phyloP scores from a whole-genome alignment of 1,140 invertebrate genomes.

The Procambarus virginalis region DNA sequence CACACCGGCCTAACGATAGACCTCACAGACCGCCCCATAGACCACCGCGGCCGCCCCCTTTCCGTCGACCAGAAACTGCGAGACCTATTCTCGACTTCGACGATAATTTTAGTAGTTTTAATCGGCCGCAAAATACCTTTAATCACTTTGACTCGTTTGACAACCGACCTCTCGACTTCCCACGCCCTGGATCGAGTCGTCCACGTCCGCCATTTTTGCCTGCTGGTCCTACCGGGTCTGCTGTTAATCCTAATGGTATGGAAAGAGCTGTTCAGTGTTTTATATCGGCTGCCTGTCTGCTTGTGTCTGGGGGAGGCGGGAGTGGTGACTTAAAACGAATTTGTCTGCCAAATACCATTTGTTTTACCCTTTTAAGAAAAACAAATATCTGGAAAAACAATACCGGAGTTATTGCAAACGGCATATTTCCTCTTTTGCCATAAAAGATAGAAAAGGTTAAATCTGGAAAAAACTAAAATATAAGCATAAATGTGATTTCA shows the following conservation, averaged over 20 bases:
- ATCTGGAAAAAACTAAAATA: too few relatives aligned
- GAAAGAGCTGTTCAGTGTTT: too few relatives aligned
- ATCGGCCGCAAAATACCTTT: constrained; percentile 38
- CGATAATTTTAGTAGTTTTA: constrained; percentile 38
- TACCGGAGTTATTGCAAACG: too few relatives aligned
- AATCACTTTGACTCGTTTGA: constrained; percentile 34
- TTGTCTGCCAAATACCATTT: too few relatives aligned
- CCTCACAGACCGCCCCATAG: constrained; percentile 51
- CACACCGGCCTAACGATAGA: constrained; percentile 71
- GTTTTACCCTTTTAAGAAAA: too few relatives aligned
- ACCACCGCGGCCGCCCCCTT: constrained; percentile 63
- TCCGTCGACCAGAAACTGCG: constrained; percentile 22
- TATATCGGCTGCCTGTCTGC: too few relatives aligned
- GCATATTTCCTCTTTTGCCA: too few relatives aligned
- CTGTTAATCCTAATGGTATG: constrained; percentile 37
- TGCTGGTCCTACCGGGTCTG: constrained; percentile 7
- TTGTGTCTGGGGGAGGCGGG: too few relatives aligned
- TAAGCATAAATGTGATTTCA: too few relatives aligned
- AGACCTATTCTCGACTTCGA: constrained; percentile 36
- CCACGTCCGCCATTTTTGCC: constrained; percentile 20
- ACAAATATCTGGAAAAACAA: too few relatives aligned
- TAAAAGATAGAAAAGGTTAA: too few relatives aligned
- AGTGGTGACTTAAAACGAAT: too few relatives aligned
- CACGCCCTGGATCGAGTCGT: constrained; percentile 12
- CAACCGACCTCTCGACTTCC: constrained; percentile 32